These are phyloP conservation scores for Odocoileus hemionus DNA, from an alignment of 2,113 vertebrate species.

Conservation along the genomic window DNA sequence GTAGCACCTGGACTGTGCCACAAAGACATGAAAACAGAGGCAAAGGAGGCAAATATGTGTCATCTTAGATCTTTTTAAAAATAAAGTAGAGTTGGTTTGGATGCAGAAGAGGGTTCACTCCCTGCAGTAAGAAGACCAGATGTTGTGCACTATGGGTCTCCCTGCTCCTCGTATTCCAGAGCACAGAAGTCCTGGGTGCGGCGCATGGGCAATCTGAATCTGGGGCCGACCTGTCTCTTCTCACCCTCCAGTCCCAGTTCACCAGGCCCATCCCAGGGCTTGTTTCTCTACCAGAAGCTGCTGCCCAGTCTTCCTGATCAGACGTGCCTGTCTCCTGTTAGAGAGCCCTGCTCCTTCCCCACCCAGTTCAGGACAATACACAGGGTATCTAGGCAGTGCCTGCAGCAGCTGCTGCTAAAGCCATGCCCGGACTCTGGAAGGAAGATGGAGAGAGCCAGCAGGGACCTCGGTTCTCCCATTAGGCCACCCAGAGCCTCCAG, in stretches of 20 bases:
- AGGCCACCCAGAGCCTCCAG: neutral
- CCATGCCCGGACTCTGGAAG: neutral
- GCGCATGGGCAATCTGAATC: neutral
- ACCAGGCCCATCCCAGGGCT: neutral
- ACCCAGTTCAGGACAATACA: neutral
- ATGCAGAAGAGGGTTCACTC: neutral
- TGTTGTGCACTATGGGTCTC: neutral
- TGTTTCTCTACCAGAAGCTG: neutral
- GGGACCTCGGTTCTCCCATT: neutral
- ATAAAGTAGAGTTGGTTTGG: neutral
- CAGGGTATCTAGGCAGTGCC: neutral
- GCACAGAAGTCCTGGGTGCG: neutral
- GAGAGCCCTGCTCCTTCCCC: neutral
- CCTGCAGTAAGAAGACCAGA: neutral
- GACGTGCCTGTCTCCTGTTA: neutral
- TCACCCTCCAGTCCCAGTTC: neutral
- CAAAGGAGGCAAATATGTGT: neutral
- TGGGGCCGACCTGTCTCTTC: neutral
- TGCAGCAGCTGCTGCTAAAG: neutral
- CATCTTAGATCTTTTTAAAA: neutral
- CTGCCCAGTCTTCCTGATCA: neutral
- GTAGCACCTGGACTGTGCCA: neutral
- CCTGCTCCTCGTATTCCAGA: neutral
- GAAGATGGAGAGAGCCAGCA: neutral
- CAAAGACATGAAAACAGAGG: neutral